These are phyloP conservation scores for Globia sparganii DNA, from an alignment of 2,888 invertebrate genomes.

Conservation along the genomic window DNA sequence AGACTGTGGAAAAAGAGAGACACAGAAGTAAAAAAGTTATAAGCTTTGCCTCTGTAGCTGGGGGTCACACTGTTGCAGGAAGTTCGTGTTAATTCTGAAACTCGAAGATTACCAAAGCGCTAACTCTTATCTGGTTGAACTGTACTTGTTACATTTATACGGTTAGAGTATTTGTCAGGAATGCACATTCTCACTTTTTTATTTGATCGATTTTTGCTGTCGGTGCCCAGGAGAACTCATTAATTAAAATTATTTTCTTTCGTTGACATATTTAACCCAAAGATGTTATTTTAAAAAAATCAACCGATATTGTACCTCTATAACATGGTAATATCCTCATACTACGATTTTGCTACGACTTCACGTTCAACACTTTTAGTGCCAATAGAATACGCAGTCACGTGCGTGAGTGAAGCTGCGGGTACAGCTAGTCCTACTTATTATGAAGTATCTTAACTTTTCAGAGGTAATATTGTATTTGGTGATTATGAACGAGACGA, in stretches of 20 bases:
- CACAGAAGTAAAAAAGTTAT: neutral
- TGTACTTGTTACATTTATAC: neutral
- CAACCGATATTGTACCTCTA: neutral
- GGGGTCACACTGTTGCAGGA: neutral
- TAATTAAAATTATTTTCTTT: neutral
- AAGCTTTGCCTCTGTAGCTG: neutral
- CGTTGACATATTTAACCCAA: neutral
- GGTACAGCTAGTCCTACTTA: neutral
- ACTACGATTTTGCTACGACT: neutral
- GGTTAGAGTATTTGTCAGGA: neutral
- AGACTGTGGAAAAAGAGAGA: neutral
- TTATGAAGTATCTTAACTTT: conserved; percentile 1
- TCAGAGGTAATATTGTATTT: conserved; percentile 82
- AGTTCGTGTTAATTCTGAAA: neutral
- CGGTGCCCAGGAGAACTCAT: neutral
- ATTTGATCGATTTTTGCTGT: neutral
- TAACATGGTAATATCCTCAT: neutral
- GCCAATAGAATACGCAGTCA: neutral
- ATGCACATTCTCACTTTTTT: neutral
- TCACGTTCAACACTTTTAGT: neutral
- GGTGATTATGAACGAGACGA: conserved; percentile 86
- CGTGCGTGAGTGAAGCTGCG: too few relatives aligned
- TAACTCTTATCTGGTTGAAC: neutral
- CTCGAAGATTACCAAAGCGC: neutral
- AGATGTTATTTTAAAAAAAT: neutral